A percentile compares a stretch with the other conserved stretches of the same genome.
Conservation (phyloP, 1,140 invertebrate genomes). For the Polyergus mexicanus region DNA sequence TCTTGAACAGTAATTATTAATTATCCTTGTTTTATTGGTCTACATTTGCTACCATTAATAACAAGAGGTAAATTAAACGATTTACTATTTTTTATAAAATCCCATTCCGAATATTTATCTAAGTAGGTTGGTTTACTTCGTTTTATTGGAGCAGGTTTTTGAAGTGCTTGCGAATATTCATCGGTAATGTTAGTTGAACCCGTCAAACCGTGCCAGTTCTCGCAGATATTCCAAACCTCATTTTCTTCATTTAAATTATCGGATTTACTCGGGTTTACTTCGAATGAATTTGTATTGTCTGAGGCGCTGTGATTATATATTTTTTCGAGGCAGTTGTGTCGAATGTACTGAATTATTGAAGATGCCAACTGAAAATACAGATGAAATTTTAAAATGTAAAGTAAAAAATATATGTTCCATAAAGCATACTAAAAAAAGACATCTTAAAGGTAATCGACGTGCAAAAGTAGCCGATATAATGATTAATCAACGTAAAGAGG, state of each 20-base stretch:
- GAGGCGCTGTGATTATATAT: no score
- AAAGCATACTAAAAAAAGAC: no score
- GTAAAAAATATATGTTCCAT: no score
- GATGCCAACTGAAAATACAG: no score
- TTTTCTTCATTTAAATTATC: neutral
- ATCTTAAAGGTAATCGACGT: no score
- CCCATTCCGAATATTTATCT: conserved; percentile 8
- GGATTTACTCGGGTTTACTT: neutral
- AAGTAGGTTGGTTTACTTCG: neutral
- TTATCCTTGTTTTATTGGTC: neutral
- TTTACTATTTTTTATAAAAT: neutral
- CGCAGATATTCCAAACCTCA: neutral
- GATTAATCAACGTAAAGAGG: no score
- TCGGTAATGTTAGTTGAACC: neutral
- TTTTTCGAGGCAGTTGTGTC: no score
- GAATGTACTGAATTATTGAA: no score
- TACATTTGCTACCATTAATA: conserved; percentile 16
- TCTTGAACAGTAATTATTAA: neutral
- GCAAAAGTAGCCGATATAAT: no score
- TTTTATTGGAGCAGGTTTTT: neutral
- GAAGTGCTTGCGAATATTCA: neutral
- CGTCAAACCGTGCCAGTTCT: conserved; percentile 1
- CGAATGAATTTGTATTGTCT: no score
- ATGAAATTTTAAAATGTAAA: no score
- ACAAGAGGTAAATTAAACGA: neutral